Evolutionary conservation across 1,140 invertebrate genomes (phyloP).

Genomic region (Monochamus saltuarius): DNA sequence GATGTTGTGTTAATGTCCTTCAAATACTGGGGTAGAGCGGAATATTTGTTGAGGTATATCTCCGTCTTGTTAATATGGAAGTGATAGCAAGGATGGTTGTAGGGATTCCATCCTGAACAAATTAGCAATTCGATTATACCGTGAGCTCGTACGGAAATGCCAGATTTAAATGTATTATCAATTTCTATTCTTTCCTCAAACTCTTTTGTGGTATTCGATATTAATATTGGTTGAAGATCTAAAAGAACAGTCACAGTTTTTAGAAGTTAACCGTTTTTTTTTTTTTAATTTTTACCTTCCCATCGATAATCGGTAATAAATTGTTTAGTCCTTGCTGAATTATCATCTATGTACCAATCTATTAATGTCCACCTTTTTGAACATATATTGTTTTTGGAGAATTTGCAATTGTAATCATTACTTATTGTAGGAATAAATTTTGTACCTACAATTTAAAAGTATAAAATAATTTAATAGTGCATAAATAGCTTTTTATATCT

Average conservation of each 20-base stretch:
- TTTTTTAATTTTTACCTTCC: conserved; percentile 31
- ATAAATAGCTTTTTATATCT: not conserved
- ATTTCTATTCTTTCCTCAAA: conserved; percentile 32
- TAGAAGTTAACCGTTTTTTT: not conserved
- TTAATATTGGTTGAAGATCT: conserved; percentile 33
- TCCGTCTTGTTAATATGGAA: conserved; percentile 29
- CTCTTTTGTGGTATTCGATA: conserved; percentile 26
- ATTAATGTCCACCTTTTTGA: conserved; percentile 30
- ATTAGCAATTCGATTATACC: conserved; percentile 33
- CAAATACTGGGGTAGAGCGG: conserved; percentile 14
- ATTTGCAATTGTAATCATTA: conserved; percentile 39
- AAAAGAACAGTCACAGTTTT: conserved; percentile 3
- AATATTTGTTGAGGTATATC: conserved; percentile 28
- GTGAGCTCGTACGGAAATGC: conserved; percentile 34
- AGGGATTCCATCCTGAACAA: conserved; percentile 37
- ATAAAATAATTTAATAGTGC: not conserved
- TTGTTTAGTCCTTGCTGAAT: conserved; percentile 34
- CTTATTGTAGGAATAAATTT: conserved; percentile 36
- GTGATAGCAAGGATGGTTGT: conserved; percentile 39
- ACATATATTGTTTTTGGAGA: conserved; percentile 32
- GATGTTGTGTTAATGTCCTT: conserved; percentile 4
- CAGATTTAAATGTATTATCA: conserved; percentile 25
- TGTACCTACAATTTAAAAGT: conserved; percentile 26
- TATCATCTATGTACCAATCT: conserved; percentile 39
- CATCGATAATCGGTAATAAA: conserved; percentile 36